These are phyloP conservation scores for Anadara kagoshimensis DNA, from an alignment of 1,140 invertebrate species.

Conservation along the genomic window DNA sequence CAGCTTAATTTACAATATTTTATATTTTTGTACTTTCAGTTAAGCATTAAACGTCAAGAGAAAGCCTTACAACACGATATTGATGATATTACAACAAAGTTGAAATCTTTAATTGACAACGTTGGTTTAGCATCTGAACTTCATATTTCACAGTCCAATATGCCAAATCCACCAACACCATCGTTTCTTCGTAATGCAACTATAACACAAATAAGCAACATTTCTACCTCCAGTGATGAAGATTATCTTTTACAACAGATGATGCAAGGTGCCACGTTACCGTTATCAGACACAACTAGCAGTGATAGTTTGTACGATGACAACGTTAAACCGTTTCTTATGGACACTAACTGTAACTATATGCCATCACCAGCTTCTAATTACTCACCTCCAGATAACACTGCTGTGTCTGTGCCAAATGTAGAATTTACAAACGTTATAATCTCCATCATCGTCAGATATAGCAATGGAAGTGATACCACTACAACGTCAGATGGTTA, in stretches of 20 bases:
- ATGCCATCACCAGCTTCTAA: constrained; percentile 40
- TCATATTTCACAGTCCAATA: constrained; percentile 18
- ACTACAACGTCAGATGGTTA: constrained; percentile 59
- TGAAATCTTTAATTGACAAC: constrained; percentile 52
- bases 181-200: constrained; percentile 38
- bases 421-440: constrained; percentile 25
- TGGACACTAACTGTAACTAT: constrained; percentile 56
- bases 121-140: constrained; percentile 47
- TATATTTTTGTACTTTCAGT: constrained; percentile 39
- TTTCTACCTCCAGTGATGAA: constrained; percentile 27
- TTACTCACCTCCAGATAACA: neutral
- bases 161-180: constrained; percentile 46
- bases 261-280: constrained; percentile 31
- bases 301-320: constrained; percentile 31
- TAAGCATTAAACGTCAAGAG: constrained; percentile 57
- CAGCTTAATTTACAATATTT: neutral
- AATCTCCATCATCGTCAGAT: constrained; percentile 39
- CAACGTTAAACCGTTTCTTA: constrained; percentile 44
- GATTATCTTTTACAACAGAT: constrained; percentile 38
- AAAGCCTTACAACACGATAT: constrained; percentile 56
- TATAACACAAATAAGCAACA: constrained; percentile 26
- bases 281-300: constrained; percentile 28
- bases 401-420: constrained; percentile 34
- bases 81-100: constrained; percentile 56
- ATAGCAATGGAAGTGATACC: constrained; percentile 43